Base-by-base conservation (phyloP, 2,888 invertebrate species). In the Nomada ferruginata region DNA sequence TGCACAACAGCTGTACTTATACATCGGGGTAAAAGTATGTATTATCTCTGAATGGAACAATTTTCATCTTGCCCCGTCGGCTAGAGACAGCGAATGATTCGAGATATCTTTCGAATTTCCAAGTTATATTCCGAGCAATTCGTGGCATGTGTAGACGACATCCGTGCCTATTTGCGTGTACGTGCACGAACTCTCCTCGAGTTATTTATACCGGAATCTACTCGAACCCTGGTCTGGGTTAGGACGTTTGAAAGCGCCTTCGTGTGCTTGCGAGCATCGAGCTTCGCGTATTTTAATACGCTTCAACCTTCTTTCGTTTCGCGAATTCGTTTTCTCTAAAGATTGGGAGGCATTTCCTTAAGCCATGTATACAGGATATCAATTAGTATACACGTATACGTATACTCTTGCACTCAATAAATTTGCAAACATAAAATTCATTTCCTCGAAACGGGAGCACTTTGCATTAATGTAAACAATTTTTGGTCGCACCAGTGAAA, bases 181-280 rank as follows among this genome's bases (percentile, higher is more conserved):
- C 74, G 69, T 80, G 60, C 71, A 68, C 75, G 63, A 76, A 82
- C 75, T 79, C 84, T 83, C 87, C 84, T 83, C 78, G 84, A 87
- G 90, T 90, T 90, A 90, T 90, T 90, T 90, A 90, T 90, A 90
- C 70, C 90, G 84, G 82, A 86, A 90, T 89, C 87, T 81, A 81
- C 77, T 77, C 64, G 85, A 79, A 86, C 68, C 50, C 60, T n/a
- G 71, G 63, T 55, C 61, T 52, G 44, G 52, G 78, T 68, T 63
- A 26, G 75, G 15, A 66, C 23, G 52, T 70, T 50, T 70, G 66
- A 64, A 72, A 70, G 65, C 69, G 72, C 29, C 23, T 55, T 13
- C 47, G 55, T 47, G 77, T 9, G 61, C 59, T 72, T 42, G 42
- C 72, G 1, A 29, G 47, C 52, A 15, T 9, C 69, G 20, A 70